Conservation (phyloP, 2,797 vertebrate species). For the Thalassophryne amazonica region DNA sequence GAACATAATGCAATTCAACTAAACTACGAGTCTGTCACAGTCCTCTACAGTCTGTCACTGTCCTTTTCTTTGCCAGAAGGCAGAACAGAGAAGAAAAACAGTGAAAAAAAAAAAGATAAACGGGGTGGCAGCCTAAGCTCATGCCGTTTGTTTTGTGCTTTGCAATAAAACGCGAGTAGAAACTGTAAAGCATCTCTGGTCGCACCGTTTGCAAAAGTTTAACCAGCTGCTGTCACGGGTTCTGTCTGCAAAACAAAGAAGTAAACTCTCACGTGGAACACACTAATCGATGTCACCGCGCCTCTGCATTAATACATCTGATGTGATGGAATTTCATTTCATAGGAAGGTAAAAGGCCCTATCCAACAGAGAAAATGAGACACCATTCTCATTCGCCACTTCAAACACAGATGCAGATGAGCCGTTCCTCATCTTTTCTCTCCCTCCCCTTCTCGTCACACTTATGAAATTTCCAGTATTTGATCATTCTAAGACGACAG, state of each 20-base stretch:
- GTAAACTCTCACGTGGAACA: constrained; percentile 48
- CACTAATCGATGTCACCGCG: constrained; percentile 19
- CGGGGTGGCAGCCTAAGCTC: constrained; percentile 31
- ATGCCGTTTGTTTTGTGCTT: constrained; percentile 33
- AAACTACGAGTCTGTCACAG: constrained; percentile 45
- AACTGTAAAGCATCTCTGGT: constrained; percentile 19
- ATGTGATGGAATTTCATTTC: constrained; percentile 49
- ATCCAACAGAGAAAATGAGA: constrained; percentile 27
- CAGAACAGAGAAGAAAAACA: constrained; percentile 18
- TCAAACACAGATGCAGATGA: constrained; percentile 69
- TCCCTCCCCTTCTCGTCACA: constrained; percentile 32
- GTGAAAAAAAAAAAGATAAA: constrained; percentile 39
- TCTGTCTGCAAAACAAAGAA: constrained; percentile 28
- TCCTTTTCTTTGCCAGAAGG: constrained; percentile 36
- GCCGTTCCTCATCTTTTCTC: constrained; percentile 58
- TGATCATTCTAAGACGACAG: constrained; percentile 76
- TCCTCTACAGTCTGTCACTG: constrained; percentile 4
- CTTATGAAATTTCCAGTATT: constrained; percentile 69
- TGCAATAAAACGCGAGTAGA: constrained; percentile 42
- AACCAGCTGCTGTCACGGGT: constrained; percentile 27
- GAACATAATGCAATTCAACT: constrained; percentile 20
- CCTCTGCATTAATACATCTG: too few species aligned
- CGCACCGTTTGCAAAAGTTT: constrained; percentile 32
- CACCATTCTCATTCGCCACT: constrained; percentile 75
- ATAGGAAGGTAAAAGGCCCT: constrained; percentile 32